Conservation (phyloP, 1,140 invertebrate species). For the Oryctes rhinoceros region DNA sequence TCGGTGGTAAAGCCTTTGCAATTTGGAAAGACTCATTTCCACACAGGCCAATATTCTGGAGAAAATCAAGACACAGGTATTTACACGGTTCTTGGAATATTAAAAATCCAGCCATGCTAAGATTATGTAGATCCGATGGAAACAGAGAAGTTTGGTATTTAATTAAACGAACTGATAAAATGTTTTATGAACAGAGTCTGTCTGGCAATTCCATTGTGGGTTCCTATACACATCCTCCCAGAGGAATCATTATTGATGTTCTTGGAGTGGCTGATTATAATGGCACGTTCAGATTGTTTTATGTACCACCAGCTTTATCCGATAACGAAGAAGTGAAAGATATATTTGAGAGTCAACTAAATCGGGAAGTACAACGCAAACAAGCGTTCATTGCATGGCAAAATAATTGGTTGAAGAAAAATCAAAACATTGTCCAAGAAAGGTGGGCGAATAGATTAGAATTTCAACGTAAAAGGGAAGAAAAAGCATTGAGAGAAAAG, state of each 20-base stretch:
- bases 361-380: slow-evolving; percentile 52
- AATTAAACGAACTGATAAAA: slow-evolving; percentile 24
- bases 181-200: slow-evolving; percentile 24
- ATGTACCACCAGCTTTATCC: neutral
- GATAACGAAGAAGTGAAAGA: neutral
- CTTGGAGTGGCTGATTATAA: slow-evolving; percentile 40
- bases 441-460: slow-evolving; percentile 41
- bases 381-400: slow-evolving; percentile 55
- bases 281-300: slow-evolving; percentile 46
- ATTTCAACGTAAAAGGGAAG: slow-evolving; percentile 27
- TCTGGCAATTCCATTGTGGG: slow-evolving; percentile 23
- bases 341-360: slow-evolving; percentile 44
- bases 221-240: slow-evolving; percentile 3
- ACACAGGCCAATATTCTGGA: slow-evolving; percentile 65
- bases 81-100: slow-evolving; percentile 36
- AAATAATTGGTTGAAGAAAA: slow-evolving; percentile 47
- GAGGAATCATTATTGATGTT: neutral
- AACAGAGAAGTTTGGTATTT: slow-evolving; percentile 29
- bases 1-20: slow-evolving; percentile 68
- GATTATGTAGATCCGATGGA: slow-evolving; percentile 39
- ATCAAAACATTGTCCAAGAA: slow-evolving; percentile 42
- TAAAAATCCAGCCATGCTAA: neutral
- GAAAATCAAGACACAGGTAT: slow-evolving; percentile 62
- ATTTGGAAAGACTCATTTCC: slow-evolving; percentile 66
- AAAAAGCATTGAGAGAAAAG: slow-evolving; percentile 42